Evolutionary conservation across 2,797 vertebrate genomes (phyloP), one percentile per base, ranked within the genome.

Genomic region (Parambassis ranga): DNA sequence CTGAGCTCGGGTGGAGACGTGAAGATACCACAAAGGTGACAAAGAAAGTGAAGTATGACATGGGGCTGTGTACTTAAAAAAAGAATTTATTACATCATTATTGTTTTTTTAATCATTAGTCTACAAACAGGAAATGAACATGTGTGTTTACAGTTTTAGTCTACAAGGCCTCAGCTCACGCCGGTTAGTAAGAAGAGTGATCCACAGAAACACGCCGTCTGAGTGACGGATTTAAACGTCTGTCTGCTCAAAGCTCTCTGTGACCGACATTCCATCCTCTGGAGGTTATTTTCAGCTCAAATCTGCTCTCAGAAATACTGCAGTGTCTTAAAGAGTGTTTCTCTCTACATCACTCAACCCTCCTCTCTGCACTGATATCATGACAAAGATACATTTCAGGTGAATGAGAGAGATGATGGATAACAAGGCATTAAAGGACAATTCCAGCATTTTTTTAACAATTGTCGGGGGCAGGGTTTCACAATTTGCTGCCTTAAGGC

Each of bases 161-260:
- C 55, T 77, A 71, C 36, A 77, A 62, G 76, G 75, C 70, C 61
- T 81, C 63, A 6, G 6, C 61, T 24, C 59, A 69, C 64, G 58
- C 23, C 2, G 10, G 62, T 66, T 49, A 66, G 70, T 48, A 16
- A 48, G 37, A 35, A 36, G 23, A 33, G 46, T 0, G 42, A 44
- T 26, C 19, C 15, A 37, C 39, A 51, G 18, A 47, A 36, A 38
- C 42, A 18, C 2, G 24, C 36, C 7, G 2, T 16, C 23, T 35
- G 11, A 3, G 57, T 8, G 33, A 9, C 1, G 20, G 37, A 65
- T 65, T 71, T 46, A 60, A 65, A 62, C 37, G 65, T 42, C 52
- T 60, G 67, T 57, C 43, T 1, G 20, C 46, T 31, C 14, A 68
- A 61, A 66, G 36, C 59, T 26, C n/a, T 20, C 32, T 1, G 36